A percentile compares a stretch with the other conserved stretches of the same genome.
Evolutionary conservation across 2,797 vertebrate genomes (phyloP).

Genomic region (Rousettus madagascariensis): DNA sequence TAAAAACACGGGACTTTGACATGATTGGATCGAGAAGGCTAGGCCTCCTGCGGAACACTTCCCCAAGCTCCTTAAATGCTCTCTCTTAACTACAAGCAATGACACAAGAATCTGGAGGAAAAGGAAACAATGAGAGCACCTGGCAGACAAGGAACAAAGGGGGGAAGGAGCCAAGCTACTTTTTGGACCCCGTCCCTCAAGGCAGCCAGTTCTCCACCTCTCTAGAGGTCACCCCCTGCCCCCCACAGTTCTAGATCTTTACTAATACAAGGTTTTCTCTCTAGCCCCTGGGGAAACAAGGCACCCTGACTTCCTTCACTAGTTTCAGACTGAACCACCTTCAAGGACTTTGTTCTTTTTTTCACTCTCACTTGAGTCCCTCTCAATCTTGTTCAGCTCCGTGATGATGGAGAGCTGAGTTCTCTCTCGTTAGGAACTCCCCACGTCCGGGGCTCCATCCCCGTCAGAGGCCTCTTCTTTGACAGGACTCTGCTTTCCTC

Average conservation of each 20-base stretch:
- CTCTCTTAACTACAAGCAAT: neutral
- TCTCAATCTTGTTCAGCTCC: neutral
- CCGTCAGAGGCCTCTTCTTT: neutral
- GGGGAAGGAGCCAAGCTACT: constrained; percentile 63
- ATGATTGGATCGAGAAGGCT: constrained; percentile 2
- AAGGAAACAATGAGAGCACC: constrained; percentile 68
- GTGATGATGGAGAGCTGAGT: neutral
- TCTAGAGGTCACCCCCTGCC: neutral
- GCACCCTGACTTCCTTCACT: neutral
- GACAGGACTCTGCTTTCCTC: neutral
- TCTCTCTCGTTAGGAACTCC: neutral
- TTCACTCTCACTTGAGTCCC: neutral
- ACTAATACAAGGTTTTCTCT: neutral
- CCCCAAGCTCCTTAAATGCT: neutral
- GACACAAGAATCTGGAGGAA: constrained; percentile 58
- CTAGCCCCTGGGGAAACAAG: neutral
- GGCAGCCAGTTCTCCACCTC: neutral
- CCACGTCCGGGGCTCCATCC: neutral
- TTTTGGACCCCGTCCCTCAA: neutral
- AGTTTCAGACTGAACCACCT: neutral
- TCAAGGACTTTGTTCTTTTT: neutral
- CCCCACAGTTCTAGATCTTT: neutral
- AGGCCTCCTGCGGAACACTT: constrained; percentile 40
- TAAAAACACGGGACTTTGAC: constrained; percentile 43
- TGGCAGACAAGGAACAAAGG: constrained; percentile 66